phyloP scores from a whole-genome alignment of 2,113 vertebrate genomes.

The Eclectus roratus region DNA sequence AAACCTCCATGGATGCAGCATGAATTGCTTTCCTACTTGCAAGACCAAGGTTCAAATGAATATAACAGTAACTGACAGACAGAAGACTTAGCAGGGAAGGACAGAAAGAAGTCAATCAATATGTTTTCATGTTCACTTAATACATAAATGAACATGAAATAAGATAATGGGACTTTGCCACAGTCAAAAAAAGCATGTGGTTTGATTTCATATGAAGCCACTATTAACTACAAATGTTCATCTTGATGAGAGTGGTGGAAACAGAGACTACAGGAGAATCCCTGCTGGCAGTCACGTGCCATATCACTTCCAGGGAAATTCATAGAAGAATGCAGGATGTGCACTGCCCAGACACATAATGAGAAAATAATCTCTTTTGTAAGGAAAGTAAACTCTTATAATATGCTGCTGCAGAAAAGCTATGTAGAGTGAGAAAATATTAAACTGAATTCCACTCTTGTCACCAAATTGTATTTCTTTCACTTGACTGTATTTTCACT shows the following conservation, averaged over 20 bases:
- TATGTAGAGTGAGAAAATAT: background rate
- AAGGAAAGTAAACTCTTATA: background rate
- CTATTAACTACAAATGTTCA: background rate
- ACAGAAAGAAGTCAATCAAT: background rate
- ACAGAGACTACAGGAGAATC: background rate
- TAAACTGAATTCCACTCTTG: background rate
- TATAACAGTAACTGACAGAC: background rate
- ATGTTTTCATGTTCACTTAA: background rate
- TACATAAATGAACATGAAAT: background rate
- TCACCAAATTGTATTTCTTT: background rate
- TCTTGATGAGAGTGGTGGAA: background rate
- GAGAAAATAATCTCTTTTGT: background rate
- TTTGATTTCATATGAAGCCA: background rate
- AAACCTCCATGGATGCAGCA: background rate
- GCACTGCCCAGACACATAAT: background rate
- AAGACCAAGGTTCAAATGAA: background rate
- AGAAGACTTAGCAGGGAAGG: background rate
- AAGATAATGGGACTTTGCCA: background rate
- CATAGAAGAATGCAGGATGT: background rate
- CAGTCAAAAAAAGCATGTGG: background rate
- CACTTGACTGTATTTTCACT: background rate
- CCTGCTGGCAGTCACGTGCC: fast-evolving
- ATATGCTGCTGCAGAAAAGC: background rate
- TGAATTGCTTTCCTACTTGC: background rate
- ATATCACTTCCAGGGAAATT: background rate